A percentile compares a stretch with the other conserved stretches of the same genome.
Evolutionary conservation across 2,113 vertebrate genomes (phyloP).

Genomic region (Sus scrofa): T2T-Sscrofa CM000814.6:133066501-133067000

Average conservation of each 20-base stretch:
- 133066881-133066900: background rate
- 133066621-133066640: background rate
- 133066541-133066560: background rate
- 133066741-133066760: no score
- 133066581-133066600: background rate
- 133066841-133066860: no score
- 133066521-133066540: background rate
- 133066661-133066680: no score
- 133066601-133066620: background rate
- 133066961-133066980: fast-evolving
- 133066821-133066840: no score
- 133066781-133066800: no score
- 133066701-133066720: no score
- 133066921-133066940: background rate
- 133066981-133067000: background rate
- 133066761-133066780: no score
- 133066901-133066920: background rate
- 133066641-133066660: background rate
- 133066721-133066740: no score
- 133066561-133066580: background rate
- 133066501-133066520: background rate
- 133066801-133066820: no score
- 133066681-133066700: no score
- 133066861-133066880: no score
- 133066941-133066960: no score